Evolutionary conservation across 2,888 invertebrate species (phyloP).

Genomic region (Zaprionus obscuricornis): DNA sequence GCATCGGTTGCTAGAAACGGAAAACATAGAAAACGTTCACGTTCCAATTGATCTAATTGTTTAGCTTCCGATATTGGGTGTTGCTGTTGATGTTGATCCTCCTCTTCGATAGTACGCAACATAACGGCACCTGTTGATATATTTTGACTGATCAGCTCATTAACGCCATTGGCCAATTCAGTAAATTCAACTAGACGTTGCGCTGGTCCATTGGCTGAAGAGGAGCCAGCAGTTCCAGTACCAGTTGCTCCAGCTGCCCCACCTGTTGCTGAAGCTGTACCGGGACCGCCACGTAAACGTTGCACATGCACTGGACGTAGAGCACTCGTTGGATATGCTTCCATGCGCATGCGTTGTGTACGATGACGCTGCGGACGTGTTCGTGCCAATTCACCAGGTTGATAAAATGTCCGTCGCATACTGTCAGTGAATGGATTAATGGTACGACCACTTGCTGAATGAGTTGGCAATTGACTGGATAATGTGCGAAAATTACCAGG

Average conservation of each 20-base stretch:
- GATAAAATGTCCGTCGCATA: conserved; percentile 26
- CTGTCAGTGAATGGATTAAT: conserved; percentile 32
- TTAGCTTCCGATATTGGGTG: conserved; percentile 9
- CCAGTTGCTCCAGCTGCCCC: not conserved
- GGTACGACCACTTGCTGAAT: conserved; percentile 25
- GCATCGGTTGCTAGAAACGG: conserved; percentile 26
- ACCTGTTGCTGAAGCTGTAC: not conserved
- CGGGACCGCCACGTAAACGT: conserved; percentile 28
- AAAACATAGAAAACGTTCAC: conserved; percentile 50
- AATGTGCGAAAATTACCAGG: conserved; percentile 8
- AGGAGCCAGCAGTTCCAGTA: not conserved
- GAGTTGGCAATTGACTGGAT: conserved; percentile 16
- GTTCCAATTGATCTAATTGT: conserved; percentile 30
- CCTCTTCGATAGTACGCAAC: conserved; percentile 40
- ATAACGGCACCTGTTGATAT: conserved; percentile 4
- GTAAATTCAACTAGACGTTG: conserved; percentile 33
- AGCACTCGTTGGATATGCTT: conserved; percentile 6
- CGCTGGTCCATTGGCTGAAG: not conserved
- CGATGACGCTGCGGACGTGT: conserved; percentile 23
- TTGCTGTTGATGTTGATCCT: conserved; percentile 15
- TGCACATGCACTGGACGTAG: conserved; percentile 27
- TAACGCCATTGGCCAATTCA: conserved; percentile 17
- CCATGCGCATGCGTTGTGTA: conserved; percentile 15
- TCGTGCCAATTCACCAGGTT: conserved; percentile 3
- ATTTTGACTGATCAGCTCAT: conserved; percentile 15